Evolutionary conservation across 2,113 vertebrate genomes (phyloP).

Genomic region (Enhydra lutris): DNA sequence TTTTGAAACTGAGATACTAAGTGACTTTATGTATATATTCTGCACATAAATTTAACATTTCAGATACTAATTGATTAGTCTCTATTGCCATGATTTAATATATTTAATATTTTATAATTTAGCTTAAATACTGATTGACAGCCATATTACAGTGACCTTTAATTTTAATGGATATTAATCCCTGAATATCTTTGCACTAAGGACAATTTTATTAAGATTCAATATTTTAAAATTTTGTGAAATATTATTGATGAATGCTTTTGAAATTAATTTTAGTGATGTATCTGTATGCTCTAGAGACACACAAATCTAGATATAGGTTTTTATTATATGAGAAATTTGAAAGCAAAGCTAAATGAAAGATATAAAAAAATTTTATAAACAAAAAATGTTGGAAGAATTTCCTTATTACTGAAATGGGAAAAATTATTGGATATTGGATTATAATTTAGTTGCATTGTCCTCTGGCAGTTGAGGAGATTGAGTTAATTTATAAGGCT

Average conservation of each 20-base stretch:
- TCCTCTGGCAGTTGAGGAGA: not conserved
- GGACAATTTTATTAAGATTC: not conserved
- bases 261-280: not conserved
- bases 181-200: not conserved
- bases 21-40: not conserved
- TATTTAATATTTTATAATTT: not conserved
- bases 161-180: constrained; percentile 8
- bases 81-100: not conserved
- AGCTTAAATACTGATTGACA: not conserved
- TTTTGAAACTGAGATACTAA: not conserved
- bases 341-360: not conserved
- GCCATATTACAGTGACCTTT: not conserved
- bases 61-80: not conserved
- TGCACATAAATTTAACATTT: not conserved
- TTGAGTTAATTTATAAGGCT: not conserved
- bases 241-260: not conserved
- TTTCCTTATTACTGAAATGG: not conserved
- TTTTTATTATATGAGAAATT: constrained; percentile 24
- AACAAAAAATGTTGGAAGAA: not conserved
- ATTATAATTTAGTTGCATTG: not conserved
- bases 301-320: not conserved
- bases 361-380: not conserved
- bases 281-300: not conserved
- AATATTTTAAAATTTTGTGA: not conserved
- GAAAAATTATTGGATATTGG: not conserved